phyloP scores from a whole-genome alignment of 2,888 invertebrate species.

The Coelogynopora nodosa region DNA sequence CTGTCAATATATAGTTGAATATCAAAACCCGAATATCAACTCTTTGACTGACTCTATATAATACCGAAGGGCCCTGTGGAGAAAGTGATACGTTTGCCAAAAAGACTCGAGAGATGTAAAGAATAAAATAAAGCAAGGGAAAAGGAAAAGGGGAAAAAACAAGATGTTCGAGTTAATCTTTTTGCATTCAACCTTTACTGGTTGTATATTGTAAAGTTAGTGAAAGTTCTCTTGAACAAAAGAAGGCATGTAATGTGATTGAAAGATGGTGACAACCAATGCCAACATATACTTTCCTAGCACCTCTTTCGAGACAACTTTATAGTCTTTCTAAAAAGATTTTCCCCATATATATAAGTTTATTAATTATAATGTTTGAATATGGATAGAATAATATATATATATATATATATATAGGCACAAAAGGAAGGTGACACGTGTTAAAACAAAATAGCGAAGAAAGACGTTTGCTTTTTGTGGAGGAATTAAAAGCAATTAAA shows the following conservation, averaged over 20 bases:
- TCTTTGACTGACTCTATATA: background rate
- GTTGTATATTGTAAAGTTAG: background rate
- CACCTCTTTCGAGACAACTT: background rate
- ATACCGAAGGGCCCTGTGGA: background rate
- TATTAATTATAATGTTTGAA: background rate
- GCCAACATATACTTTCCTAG: background rate
- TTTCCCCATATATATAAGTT: background rate
- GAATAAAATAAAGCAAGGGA: background rate
- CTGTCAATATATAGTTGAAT: no score
- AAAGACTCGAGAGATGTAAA: background rate
- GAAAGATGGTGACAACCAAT: background rate
- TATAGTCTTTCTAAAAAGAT: background rate
- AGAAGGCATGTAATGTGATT: background rate
- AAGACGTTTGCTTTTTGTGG: background rate
- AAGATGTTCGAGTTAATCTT: background rate
- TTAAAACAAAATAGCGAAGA: no score
- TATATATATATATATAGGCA: background rate
- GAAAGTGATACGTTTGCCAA: constrained; percentile 13
- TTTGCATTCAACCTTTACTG: background rate
- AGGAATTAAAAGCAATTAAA: constrained; percentile 20
- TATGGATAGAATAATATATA: no score
- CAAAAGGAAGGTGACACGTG: background rate
- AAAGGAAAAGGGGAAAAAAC: background rate
- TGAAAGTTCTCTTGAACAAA: background rate
- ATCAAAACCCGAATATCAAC: background rate